Percentiles rank a stretch among this genome's conserved stretches.
These are phyloP conservation scores for Smittia sp. DNA, from an alignment of 2,888 invertebrate species.

Conservation along the genomic window DNA sequence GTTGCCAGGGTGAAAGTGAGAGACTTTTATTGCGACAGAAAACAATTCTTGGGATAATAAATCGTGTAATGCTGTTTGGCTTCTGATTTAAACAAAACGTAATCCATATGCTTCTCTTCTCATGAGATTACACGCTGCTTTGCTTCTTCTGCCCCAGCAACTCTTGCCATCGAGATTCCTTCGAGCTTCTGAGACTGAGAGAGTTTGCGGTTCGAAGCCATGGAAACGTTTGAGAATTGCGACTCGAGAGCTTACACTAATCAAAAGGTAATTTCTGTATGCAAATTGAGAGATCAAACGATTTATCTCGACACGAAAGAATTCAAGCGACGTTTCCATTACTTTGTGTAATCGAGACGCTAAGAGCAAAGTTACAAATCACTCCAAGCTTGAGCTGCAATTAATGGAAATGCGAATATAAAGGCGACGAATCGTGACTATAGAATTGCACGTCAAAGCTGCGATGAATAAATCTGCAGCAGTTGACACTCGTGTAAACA, in stretches of 20 bases:
- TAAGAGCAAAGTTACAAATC: no score
- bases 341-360: no score
- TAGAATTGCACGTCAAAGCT: no score
- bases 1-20: not conserved
- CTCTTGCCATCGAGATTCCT: not conserved
- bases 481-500: no score
- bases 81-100: slow-evolving; percentile 35
- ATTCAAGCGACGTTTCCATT: not conserved
- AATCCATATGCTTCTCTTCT: slow-evolving; percentile 39
- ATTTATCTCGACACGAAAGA: not conserved
- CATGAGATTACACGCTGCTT: slow-evolving; percentile 31
- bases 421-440: no score
- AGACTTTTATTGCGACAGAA: slow-evolving; percentile 9
- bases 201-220: not conserved
- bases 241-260: not conserved
- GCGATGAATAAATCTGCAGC: no score
- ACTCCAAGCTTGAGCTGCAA: no score
- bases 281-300: not conserved
- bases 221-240: not conserved
- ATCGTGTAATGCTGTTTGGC: slow-evolving; percentile 37
- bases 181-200: not conserved
- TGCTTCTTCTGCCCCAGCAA: not conserved
- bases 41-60: slow-evolving; percentile 33
- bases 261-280: slow-evolving; percentile 16
- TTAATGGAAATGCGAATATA: no score